These are phyloP conservation scores for Strigamia maritima DNA, from an alignment of 2,888 invertebrate genomes.

Conservation along the genomic window DNA sequence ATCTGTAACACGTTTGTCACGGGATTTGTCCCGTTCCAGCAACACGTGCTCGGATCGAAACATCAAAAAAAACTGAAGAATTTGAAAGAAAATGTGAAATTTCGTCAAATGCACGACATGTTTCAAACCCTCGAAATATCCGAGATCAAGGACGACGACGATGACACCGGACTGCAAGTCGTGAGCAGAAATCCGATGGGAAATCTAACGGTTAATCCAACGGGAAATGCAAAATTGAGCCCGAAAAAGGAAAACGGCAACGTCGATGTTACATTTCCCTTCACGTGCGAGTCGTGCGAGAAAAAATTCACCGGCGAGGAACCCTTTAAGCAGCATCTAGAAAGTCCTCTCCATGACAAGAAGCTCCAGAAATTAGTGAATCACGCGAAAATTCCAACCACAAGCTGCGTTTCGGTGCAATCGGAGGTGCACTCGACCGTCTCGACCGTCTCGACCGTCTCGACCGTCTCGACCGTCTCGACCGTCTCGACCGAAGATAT, in stretches of 20 bases:
- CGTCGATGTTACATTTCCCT: slow-evolving; percentile 2
- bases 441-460: no score
- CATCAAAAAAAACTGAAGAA: background rate
- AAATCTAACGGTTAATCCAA: background rate
- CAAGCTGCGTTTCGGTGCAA: no score
- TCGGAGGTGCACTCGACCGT: no score
- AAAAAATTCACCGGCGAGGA: slow-evolving; percentile 2
- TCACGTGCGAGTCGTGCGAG: background rate
- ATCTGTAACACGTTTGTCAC: slow-evolving; percentile 6
- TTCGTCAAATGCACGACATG: background rate
- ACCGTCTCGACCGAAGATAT: background rate
- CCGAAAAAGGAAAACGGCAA: background rate
- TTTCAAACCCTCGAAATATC: background rate
- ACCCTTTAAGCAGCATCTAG: background rate
- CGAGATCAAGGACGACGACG: background rate
- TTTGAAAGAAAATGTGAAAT: background rate
- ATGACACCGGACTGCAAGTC: background rate
- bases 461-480: no score
- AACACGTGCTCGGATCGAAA: background rate
- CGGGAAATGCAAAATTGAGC: background rate
- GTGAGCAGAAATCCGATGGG: background rate
- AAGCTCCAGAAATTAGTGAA: background rate
- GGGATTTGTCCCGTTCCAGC: background rate
- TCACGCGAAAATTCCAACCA: background rate
- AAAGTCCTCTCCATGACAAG: background rate